phyloP scores from a whole-genome alignment of 2,888 invertebrate genomes.

The Ischnus inquisitorius region DNA sequence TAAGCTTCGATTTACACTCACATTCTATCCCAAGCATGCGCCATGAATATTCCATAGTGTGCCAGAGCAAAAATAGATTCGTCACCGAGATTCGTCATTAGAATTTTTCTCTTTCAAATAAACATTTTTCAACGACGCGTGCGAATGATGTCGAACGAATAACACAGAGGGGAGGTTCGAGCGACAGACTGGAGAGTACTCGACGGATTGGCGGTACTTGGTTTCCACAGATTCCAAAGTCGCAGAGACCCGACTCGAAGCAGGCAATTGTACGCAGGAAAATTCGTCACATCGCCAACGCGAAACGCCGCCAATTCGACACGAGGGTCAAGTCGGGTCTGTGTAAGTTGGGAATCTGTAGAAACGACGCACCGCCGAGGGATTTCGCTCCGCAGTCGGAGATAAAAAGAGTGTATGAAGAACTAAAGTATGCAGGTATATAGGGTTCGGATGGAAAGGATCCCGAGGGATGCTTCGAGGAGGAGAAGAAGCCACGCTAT shows the following conservation, averaged over 20 bases:
- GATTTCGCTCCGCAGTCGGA: constrained; percentile 31
- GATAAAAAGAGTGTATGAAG: constrained; percentile 38
- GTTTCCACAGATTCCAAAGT: too few species aligned
- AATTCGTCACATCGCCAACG: too few species aligned
- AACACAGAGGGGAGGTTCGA: constrained; percentile 38
- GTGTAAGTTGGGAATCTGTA: too few species aligned
- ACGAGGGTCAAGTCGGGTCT: too few species aligned
- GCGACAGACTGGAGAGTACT: constrained; percentile 52
- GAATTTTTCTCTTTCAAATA: constrained; percentile 48
- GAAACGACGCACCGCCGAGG: too few species aligned
- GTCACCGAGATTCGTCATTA: constrained; percentile 40
- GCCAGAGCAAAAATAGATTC: constrained; percentile 16
- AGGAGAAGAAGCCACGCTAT: constrained; percentile 41
- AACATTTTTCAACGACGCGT: constrained; percentile 50
- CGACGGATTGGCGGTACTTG: constrained; percentile 33
- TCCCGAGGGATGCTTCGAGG: constrained; percentile 60
- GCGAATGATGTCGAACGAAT: constrained; percentile 47
- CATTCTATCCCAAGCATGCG: too few species aligned
- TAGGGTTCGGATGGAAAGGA: constrained; percentile 16
- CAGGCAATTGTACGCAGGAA: too few species aligned
- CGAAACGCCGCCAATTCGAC: too few species aligned
- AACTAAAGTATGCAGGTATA: constrained; percentile 14
- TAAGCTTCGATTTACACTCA: too few species aligned
- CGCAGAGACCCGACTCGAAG: too few species aligned
- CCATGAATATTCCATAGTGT: too few species aligned